Evolutionary conservation across 2,797 vertebrate species (phyloP), one percentile per base, ranked within the genome.

Genomic region (Aeoliscus strigatus): DNA sequence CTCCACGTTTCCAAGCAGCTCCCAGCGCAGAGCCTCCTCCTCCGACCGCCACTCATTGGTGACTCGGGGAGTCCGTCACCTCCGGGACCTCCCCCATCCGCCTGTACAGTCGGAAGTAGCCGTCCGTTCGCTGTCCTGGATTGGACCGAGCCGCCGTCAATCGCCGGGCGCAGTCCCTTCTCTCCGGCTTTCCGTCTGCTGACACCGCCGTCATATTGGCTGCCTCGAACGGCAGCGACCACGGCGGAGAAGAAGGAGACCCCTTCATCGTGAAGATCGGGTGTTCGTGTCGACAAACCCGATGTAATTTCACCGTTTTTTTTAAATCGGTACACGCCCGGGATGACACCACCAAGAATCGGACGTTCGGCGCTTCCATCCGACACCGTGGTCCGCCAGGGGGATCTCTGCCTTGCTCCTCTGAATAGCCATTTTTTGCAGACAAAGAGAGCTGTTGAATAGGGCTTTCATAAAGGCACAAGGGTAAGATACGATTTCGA

Each of bases 371-470:
- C 39, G 67, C 73, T 79, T 79, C 79, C 62, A 65, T 64, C 75
- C 67, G 60, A 70, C 73, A 43, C 75, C 55, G 78, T 50, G 82
- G 73, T 79, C 71, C 80, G 60, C 73, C 39, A 73, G 78, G 65
- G 82, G 85, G 81, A 86, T 81, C 62, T 75, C 72, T 76, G 84
- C 79, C 75, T 73, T 80, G 82, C 79, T 85, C 79, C 81, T 85
- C 79, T 68, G 61, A 68, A 84, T 73, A 88, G 89, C 86, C 86
- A 81, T 86, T 86, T 88, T 84, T 73, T 82, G 70, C 82, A 90
- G 88, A 90, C 88, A 90, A 90, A 89, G 87, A 87, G 74, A 76
- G 82, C 83, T 71, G 79, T 71, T 82, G 77, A 89, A 77, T 75
- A 79, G 56, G 32, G 82, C 70, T 75, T 73, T 79, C 62, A 44